Percentiles rank a stretch among this genome's conserved stretches.
Conservation (phyloP, 2,113 vertebrate genomes). For the Antidorcas marsupialis region DNA sequence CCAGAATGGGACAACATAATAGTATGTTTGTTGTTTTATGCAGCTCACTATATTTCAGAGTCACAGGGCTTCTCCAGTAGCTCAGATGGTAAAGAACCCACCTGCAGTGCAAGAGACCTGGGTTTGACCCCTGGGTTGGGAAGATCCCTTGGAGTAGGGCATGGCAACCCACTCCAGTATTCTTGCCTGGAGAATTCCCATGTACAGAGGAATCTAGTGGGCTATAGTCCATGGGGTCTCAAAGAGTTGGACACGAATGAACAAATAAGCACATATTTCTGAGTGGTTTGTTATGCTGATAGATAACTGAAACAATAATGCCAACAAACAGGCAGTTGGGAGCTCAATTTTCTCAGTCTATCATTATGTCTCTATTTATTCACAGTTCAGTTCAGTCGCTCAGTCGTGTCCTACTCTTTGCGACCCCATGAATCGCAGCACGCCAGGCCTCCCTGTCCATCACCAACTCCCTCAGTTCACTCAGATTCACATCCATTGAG, state of each 20-base stretch:
- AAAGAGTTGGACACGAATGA: neutral
- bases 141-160: neutral
- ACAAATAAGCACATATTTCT: neutral
- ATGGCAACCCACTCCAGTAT: neutral
- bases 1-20: neutral
- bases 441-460: too few relatives aligned
- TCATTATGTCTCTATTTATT: neutral
- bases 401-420: accelerated
- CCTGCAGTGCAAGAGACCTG: neutral
- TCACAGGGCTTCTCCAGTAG: neutral
- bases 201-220: neutral
- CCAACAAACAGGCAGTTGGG: neutral
- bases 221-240: neutral
- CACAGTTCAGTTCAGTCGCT: neutral
- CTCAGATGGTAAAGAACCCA: neutral
- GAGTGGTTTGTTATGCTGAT: neutral
- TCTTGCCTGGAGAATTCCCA: neutral
- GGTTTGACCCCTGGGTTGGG: neutral
- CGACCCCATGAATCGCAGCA: too few relatives aligned
- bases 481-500: too few relatives aligned
- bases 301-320: neutral
- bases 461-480: too few relatives aligned
- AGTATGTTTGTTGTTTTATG: neutral
- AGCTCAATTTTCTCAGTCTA: neutral
- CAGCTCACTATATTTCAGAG: neutral